phyloP scores from a whole-genome alignment of 2,797 vertebrate species.

The Menidia menidia region DNA sequence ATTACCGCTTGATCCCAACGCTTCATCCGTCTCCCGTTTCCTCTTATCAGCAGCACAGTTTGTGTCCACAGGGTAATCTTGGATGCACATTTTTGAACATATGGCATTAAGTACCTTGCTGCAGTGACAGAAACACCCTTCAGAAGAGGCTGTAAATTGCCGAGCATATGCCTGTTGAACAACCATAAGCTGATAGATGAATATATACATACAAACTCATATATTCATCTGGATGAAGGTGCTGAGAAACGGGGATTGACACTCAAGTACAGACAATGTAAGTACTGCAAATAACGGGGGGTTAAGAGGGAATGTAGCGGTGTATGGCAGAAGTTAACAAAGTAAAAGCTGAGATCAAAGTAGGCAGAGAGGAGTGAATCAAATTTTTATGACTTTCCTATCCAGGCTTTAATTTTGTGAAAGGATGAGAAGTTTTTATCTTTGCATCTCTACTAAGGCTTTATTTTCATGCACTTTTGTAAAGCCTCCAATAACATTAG shows the following conservation, averaged over 20 bases:
- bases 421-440: slow-evolving; percentile 37
- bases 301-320: slow-evolving; percentile 11
- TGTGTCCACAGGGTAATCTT: slow-evolving; percentile 67
- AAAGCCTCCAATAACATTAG: slow-evolving; percentile 29
- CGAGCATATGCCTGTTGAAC: background rate
- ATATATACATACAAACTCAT: background rate
- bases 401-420: slow-evolving; percentile 55
- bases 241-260: background rate
- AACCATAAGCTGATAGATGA: background rate
- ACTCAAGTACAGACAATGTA: too few species aligned
- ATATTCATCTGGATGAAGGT: background rate
- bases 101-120: slow-evolving; percentile 38
- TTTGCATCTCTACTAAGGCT: slow-evolving; percentile 61
- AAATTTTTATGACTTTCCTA: slow-evolving; percentile 28
- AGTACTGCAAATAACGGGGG: background rate
- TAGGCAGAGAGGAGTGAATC: slow-evolving; percentile 24
- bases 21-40: slow-evolving; percentile 61
- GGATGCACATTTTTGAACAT: slow-evolving; percentile 61
- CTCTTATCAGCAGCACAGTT: slow-evolving; percentile 60
- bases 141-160: background rate
- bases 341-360: slow-evolving; percentile 44
- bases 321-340: slow-evolving; percentile 15
- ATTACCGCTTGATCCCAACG: slow-evolving; percentile 60
- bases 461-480: slow-evolving; percentile 22
- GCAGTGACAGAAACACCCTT: slow-evolving; percentile 15